phyloP scores from a whole-genome alignment of 2,113 vertebrate species.

The Onychostruthus taczanowskii region DNA sequence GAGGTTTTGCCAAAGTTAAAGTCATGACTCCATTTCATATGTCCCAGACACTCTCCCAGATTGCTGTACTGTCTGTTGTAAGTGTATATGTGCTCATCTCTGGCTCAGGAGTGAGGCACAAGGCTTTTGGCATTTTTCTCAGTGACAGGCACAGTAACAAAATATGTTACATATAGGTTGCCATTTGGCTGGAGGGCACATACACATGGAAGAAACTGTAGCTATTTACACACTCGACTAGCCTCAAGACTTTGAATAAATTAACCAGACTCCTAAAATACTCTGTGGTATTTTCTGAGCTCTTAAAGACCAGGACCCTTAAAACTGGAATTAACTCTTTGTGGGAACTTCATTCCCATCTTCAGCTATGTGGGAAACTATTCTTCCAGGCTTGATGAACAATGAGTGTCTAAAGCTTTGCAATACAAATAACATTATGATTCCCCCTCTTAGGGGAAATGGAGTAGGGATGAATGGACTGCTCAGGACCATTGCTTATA shows the following conservation, averaged over 20 bases:
- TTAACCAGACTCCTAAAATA: background rate
- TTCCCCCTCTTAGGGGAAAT: background rate
- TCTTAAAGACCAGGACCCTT: background rate
- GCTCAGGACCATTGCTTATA: background rate
- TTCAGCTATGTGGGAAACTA: background rate
- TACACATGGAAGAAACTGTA: background rate
- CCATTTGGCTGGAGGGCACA: background rate
- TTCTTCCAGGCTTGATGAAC: background rate
- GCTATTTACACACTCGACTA: background rate
- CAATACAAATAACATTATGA: background rate
- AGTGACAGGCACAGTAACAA: background rate
- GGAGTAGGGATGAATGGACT: background rate
- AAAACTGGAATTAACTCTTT: background rate
- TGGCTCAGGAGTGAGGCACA: background rate
- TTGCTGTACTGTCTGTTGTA: background rate
- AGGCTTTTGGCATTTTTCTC: background rate
- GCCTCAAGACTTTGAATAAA: background rate
- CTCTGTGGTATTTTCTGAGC: background rate
- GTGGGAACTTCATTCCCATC: background rate
- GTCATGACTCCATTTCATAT: background rate
- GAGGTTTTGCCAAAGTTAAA: background rate
- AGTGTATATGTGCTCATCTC: background rate
- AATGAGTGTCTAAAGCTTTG: background rate
- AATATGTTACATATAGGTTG: background rate
- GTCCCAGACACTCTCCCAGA: background rate